phyloP scores from a whole-genome alignment of 2,888 invertebrate genomes.

The Scaptomyza reducta region DNA sequence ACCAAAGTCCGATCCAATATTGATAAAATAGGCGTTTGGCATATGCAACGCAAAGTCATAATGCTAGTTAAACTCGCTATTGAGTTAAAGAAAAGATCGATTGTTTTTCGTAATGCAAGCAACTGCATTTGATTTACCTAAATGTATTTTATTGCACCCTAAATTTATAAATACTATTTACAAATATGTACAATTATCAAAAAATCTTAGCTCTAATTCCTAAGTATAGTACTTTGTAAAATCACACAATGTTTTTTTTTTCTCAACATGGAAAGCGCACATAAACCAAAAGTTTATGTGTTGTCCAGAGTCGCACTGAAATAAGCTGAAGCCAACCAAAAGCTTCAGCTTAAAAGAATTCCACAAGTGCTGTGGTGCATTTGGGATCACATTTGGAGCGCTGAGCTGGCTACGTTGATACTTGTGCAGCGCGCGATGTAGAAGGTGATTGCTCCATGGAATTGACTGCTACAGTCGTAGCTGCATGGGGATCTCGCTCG shows the following conservation, averaged over 20 bases:
- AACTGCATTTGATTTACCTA: constrained; percentile 24
- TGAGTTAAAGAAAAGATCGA: neutral
- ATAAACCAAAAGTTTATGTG: constrained; percentile 53
- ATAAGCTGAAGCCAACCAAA: constrained; percentile 33
- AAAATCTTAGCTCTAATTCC: constrained; percentile 46
- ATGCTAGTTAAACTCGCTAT: neutral
- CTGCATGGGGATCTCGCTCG: constrained; percentile 49
- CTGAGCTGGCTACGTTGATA: constrained; percentile 29
- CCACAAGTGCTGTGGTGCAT: constrained; percentile 24
- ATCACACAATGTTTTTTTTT: constrained; percentile 62
- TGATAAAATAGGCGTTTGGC: no score
- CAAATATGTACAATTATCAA: constrained; percentile 65
- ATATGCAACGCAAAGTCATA: no score
- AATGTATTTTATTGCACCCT: constrained; percentile 53
- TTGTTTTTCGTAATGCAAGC: constrained; percentile 1
- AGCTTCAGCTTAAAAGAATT: neutral
- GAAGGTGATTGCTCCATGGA: constrained; percentile 57
- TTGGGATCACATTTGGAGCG: constrained; percentile 19
- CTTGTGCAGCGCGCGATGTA: constrained; percentile 68
- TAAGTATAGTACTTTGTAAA: constrained; percentile 60
- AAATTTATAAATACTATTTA: constrained; percentile 54
- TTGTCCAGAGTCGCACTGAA: constrained; percentile 62
- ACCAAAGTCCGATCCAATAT: neutral
- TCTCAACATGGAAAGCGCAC: constrained; percentile 53
- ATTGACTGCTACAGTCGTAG: constrained; percentile 4